Base-by-base conservation (phyloP, 2,113 vertebrate species). In the Microcebus lehilahytsara region DNA sequence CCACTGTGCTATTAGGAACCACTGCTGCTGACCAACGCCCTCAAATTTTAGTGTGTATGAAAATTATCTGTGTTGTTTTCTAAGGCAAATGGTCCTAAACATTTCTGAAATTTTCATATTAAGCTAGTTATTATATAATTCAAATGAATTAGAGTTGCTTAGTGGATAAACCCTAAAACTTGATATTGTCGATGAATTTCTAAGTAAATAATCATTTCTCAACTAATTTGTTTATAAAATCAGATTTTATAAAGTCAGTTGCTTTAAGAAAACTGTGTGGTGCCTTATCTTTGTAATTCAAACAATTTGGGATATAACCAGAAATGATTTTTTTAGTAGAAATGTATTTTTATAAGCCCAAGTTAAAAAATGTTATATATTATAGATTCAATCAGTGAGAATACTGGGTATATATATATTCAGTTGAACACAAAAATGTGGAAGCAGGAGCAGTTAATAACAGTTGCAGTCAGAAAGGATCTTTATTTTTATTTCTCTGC, bases 401-500 rank as follows among this genome's bases (percentile, higher is more conserved):
- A 71, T 20, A 30, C 9, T 40, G 40, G 77, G 4, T 89, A 9
- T 89, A 51, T 64, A 7, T 64, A 7, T 92, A 58, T 64, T 89
- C 34, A 74, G 37, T 46, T 77, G 85, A 71, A 89, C 25, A 69
- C 27, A 56, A 89, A 85, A 85, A 85, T 53, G 40, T 71, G 34
- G 85, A 95, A 88, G 66, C 34, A 93, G 23, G 40, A 80, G 10
- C 17, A 78, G 12, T 85, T 83, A 84, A 20, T 83, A 85, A 91
- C 3, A 60, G 20, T 14, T 95, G 30, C 17, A 93, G 34, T 32
- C 46, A 93, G 46, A 92, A 85, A 81, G 34, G 3, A 6, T 78
- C 49, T 91, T 93, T 67, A 58, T 56, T 95, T 87, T 96, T 95
- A 20, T 85, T 91, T 95, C 25, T 89, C 7, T 96, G 6, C 1